These are phyloP conservation scores for Teinopalpus imperialis DNA, from an alignment of 2,888 invertebrate genomes.

Conservation along the genomic window DNA sequence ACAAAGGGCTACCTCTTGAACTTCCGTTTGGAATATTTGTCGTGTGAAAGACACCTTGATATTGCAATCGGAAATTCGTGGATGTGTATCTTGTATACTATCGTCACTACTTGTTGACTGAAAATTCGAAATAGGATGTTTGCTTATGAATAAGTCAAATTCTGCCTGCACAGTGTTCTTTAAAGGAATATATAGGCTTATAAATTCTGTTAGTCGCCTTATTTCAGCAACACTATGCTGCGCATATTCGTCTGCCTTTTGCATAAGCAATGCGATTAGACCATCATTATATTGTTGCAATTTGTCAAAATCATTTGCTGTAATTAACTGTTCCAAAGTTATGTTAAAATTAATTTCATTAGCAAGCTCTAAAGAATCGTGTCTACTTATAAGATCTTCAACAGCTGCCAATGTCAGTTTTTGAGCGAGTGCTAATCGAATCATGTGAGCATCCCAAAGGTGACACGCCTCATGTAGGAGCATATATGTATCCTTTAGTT, in stretches of 20 bases:
- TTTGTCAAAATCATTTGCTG: constrained; percentile 53
- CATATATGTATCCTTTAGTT: constrained; percentile 53
- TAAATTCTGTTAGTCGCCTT: constrained; percentile 54
- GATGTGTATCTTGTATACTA: constrained; percentile 24
- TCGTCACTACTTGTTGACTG: constrained; percentile 8
- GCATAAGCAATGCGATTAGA: constrained; percentile 44
- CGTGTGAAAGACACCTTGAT: constrained; percentile 38
- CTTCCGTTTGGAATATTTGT: constrained; percentile 53
- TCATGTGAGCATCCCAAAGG: constrained; percentile 63
- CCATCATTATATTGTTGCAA: constrained; percentile 44
- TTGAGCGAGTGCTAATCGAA: constrained; percentile 57
- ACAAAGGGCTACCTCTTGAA: constrained; percentile 50
- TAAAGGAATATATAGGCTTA: constrained; percentile 47
- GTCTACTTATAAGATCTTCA: constrained; percentile 59
- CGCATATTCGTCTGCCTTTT: constrained; percentile 46
- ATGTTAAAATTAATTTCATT: constrained; percentile 58
- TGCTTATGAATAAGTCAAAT: constrained; percentile 56
- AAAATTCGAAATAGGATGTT: constrained; percentile 42
- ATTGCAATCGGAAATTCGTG: constrained; percentile 29
- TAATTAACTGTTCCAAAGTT: constrained; percentile 53
- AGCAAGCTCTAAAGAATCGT: constrained; percentile 54
- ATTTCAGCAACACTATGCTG: constrained; percentile 55
- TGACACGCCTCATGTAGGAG: constrained; percentile 58
- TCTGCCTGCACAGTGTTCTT: constrained; percentile 55
- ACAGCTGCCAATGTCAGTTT: constrained; percentile 61